A percentile compares a stretch with the other conserved stretches of the same genome.
These are phyloP conservation scores for Mayetiola destructor DNA, from an alignment of 2,888 invertebrate genomes.

Conservation along the genomic window DNA sequence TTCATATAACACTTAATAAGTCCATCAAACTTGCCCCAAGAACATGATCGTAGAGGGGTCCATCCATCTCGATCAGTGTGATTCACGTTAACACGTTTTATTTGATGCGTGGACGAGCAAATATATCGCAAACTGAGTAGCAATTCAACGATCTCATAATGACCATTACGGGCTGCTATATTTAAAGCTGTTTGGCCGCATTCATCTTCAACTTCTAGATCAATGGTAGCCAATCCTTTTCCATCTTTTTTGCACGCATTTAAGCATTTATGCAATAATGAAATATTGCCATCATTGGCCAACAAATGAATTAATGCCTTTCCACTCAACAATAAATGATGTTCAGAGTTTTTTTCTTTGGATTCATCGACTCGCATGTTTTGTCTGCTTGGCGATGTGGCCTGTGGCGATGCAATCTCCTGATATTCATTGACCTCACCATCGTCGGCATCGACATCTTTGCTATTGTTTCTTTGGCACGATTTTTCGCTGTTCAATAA, in stretches of 20 bases:
- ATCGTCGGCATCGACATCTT: conserved; percentile 24
- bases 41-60: conserved; percentile 82
- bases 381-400: neutral
- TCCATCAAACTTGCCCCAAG: conserved; percentile 52
- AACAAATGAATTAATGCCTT: conserved; percentile 62
- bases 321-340: conserved; percentile 34
- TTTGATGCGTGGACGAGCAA: conserved; percentile 22
- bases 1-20: neutral
- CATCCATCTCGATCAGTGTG: conserved; percentile 74
- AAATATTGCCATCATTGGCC: conserved; percentile 59
- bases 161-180: conserved; percentile 67
- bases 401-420: neutral
- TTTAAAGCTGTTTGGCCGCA: conserved; percentile 79
- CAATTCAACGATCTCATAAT: conserved; percentile 53
- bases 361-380: conserved; percentile 21
- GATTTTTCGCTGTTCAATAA: conserved; percentile 33
- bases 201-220: conserved; percentile 50
- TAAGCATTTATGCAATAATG: conserved; percentile 46
- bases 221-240: conserved; percentile 28
- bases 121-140: conserved; percentile 31
- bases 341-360: conserved; percentile 32
- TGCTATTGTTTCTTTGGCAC: conserved; percentile 23
- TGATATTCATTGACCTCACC: neutral
- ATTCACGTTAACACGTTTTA: conserved; percentile 50
- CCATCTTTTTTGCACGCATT: conserved; percentile 39